phyloP scores from a whole-genome alignment of 1,140 invertebrate species.

The honey bee (Apis mellifera) region DNA sequence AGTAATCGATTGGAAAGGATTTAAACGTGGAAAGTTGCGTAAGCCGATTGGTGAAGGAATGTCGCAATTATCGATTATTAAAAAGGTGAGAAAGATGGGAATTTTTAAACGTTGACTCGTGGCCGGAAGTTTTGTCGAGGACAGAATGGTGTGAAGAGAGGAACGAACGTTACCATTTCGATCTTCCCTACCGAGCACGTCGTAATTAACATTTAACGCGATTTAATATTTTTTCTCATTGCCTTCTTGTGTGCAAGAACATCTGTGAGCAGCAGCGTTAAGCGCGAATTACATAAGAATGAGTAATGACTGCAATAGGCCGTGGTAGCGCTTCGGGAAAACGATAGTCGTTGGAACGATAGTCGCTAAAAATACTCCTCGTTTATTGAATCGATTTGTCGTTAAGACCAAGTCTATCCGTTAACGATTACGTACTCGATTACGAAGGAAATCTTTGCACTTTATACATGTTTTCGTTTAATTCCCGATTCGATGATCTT shows the following conservation, averaged over 20 bases:
- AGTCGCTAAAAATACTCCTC: slow-evolving; percentile 12
- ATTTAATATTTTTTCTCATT: slow-evolving; percentile 4
- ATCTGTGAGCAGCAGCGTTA: slow-evolving; percentile 14
- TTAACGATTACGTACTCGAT: neutral
- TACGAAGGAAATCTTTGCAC: too few relatives aligned
- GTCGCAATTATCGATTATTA: too few relatives aligned
- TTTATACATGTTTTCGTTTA: neutral
- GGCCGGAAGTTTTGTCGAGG: too few relatives aligned
- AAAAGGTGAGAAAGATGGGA: too few relatives aligned
- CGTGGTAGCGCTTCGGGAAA: neutral
- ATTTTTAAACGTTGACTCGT: too few relatives aligned
- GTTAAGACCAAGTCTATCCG: neutral
- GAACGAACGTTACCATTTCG: too few relatives aligned
- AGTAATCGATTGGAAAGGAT: too few relatives aligned
- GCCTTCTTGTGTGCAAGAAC: neutral
- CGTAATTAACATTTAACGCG: slow-evolving; percentile 37
- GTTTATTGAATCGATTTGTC: slow-evolving; percentile 16
- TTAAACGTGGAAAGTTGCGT: too few relatives aligned
- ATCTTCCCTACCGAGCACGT: neutral
- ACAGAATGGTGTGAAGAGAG: too few relatives aligned
- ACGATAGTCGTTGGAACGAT: neutral
- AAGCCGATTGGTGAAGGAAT: too few relatives aligned
- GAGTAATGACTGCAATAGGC: slow-evolving; percentile 14
- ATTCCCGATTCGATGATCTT: too few relatives aligned
- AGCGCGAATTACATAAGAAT: slow-evolving; percentile 46